These are phyloP conservation scores for Orgyia antiqua DNA, from an alignment of 2,888 invertebrate species.

Conservation along the genomic window DNA sequence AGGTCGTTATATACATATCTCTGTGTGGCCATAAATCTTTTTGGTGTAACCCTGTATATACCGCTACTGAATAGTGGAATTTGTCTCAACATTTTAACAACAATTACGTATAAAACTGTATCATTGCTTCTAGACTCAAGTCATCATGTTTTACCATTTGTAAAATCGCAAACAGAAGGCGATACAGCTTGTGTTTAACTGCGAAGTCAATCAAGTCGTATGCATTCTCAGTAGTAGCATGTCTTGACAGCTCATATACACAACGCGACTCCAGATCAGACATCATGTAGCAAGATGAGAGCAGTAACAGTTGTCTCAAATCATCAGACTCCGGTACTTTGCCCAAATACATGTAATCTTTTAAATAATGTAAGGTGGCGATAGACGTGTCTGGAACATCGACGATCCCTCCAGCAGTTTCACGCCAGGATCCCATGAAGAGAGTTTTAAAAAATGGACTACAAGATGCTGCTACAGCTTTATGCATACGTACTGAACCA, in stretches of 20 bases:
- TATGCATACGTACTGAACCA: constrained; percentile 42
- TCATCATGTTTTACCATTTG: not conserved
- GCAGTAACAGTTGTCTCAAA: constrained; percentile 36
- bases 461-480: constrained; percentile 38
- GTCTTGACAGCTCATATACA: constrained; percentile 31
- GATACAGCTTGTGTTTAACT: constrained; percentile 34
- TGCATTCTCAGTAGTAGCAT: constrained; percentile 5
- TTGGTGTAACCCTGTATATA: too few species aligned
- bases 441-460: constrained; percentile 43
- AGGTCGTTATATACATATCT: too few species aligned
- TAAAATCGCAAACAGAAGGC: constrained; percentile 12
- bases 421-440: constrained; percentile 43
- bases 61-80: too few species aligned
- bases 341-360: constrained; percentile 42
- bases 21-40: too few species aligned
- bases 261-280: constrained; percentile 43
- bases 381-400: constrained; percentile 37
- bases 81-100: too few species aligned
- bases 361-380: constrained; percentile 37
- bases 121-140: not conserved
- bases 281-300: constrained; percentile 46
- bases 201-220: constrained; percentile 40
- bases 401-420: constrained; percentile 35
- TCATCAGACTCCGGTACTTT: constrained; percentile 13
- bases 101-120: too few species aligned